phyloP scores from a whole-genome alignment of 2,888 invertebrate genomes.

The Chrysolina oricalcia region DNA sequence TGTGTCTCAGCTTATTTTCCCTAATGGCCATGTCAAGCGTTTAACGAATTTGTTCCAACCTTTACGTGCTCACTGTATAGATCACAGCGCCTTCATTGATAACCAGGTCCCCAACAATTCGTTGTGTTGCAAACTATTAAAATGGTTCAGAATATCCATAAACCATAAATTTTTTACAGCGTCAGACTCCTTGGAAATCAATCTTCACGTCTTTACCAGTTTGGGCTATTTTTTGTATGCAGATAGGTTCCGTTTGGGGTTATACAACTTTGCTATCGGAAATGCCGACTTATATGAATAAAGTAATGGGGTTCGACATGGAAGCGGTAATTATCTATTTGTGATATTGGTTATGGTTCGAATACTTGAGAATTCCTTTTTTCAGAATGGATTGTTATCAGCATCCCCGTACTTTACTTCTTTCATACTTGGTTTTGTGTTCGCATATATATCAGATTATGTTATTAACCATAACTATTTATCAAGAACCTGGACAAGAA shows the following conservation, averaged over 20 bases:
- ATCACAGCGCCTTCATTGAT: no score
- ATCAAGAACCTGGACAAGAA: conserved; percentile 66
- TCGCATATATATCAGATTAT: conserved; percentile 79
- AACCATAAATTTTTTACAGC: conserved; percentile 16
- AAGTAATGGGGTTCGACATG: conserved; percentile 68
- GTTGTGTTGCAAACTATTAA: no score
- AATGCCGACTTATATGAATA: conserved; percentile 56
- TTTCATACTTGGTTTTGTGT: conserved; percentile 81
- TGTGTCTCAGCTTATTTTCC: no score
- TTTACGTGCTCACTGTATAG: no score
- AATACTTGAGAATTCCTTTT: conserved; percentile 12
- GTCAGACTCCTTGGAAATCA: conserved; percentile 80
- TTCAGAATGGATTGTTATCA: conserved; percentile 79
- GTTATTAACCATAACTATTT: conserved; percentile 71
- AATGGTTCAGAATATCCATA: no score
- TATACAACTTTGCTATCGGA: conserved; percentile 53
- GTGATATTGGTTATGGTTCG: background rate
- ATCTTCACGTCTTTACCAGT: conserved; percentile 85
- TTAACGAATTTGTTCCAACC: no score
- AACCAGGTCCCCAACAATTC: no score
- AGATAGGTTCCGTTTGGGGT: conserved; percentile 58
- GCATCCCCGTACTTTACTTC: conserved; percentile 83
- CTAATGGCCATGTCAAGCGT: no score
- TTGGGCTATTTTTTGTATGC: conserved; percentile 77
- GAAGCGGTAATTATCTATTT: conserved; percentile 39